Percentiles rank a stretch among this genome's conserved stretches.
phyloP scores from a whole-genome alignment of 2,797 vertebrate species.

The Sebastes iracundus region DNA sequence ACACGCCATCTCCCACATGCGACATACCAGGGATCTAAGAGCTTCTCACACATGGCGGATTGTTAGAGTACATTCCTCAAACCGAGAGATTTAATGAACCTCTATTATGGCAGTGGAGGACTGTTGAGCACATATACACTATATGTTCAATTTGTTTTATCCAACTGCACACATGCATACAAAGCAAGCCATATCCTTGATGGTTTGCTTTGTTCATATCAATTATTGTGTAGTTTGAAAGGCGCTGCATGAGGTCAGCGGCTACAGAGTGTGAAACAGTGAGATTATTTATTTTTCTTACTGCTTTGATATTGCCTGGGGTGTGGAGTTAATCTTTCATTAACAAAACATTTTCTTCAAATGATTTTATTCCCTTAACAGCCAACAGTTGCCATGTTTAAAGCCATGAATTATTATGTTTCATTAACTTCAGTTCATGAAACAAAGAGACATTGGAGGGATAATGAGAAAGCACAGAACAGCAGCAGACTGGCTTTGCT shows the following conservation, averaged over 20 bases:
- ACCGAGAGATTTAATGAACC: background rate
- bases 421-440: background rate
- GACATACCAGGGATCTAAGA: conserved; percentile 31
- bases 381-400: background rate
- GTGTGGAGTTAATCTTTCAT: conserved; percentile 9
- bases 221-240: background rate
- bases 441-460: background rate
- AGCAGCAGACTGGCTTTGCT: background rate
- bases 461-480: background rate
- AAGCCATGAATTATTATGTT: background rate
- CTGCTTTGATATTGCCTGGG: background rate
- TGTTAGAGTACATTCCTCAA: conserved; percentile 9
- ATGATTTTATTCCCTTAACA: background rate
- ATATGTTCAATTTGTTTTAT: background rate
- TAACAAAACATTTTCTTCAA: background rate
- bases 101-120: background rate
- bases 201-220: background rate
- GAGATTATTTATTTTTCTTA: background rate
- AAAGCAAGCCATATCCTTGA: background rate
- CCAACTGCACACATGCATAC: background rate
- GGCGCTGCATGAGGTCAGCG: background rate
- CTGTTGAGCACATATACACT: background rate
- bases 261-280: background rate
- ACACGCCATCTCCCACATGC: conserved; percentile 35
- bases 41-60: conserved; percentile 25